These are phyloP conservation scores for Procambarus virginalis DNA, from an alignment of 1,140 invertebrate genomes.

Conservation along the genomic window DNA sequence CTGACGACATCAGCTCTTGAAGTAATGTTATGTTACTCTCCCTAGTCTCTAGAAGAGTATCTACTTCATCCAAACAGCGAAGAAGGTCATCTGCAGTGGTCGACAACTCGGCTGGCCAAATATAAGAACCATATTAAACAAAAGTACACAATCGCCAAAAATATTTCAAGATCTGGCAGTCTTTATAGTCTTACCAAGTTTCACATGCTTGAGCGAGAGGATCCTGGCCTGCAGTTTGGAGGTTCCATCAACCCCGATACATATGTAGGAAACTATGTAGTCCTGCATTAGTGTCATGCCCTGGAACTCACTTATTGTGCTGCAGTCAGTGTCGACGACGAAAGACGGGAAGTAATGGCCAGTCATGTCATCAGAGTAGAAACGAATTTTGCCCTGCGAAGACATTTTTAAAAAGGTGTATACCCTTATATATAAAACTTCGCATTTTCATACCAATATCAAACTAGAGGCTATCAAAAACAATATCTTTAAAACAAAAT, in stretches of 20 bases:
- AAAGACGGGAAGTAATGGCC: neutral
- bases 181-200: neutral
- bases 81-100: neutral
- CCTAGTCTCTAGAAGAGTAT: neutral
- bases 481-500: no score
- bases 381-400: neutral
- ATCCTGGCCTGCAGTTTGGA: neutral
- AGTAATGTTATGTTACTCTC: neutral
- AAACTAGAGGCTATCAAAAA: no score
- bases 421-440: no score
- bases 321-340: neutral
- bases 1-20: neutral
- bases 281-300: neutral
- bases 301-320: neutral
- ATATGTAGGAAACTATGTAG: neutral
- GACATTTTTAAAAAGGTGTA: neutral
- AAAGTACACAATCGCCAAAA: neutral
- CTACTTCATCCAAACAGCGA: neutral
- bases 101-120: neutral
- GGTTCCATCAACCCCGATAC: neutral
- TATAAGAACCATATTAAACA: neutral
- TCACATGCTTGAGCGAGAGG: neutral
- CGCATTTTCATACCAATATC: no score
- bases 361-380: constrained; percentile 6
- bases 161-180: neutral